Conservation (phyloP, 2,888 invertebrate genomes). For the Cataglyphis altisquamis region DNA sequence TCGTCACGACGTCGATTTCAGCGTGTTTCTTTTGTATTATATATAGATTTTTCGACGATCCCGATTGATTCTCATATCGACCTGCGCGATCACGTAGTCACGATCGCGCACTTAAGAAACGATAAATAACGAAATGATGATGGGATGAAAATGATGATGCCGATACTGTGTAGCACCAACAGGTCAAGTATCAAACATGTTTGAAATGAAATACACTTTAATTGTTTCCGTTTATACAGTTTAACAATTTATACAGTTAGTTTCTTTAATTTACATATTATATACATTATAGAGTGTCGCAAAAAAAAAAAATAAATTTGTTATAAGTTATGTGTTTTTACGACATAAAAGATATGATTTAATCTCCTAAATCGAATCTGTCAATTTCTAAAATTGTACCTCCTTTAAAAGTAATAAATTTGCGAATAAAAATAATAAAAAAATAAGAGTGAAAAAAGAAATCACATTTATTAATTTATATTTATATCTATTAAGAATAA, state of each 20-base stretch:
- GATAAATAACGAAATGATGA: constrained; percentile 51
- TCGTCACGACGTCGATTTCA: constrained; percentile 67
- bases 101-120: constrained; percentile 33
- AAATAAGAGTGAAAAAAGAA: no score
- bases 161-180: neutral
- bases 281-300: neutral
- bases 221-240: neutral
- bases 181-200: neutral
- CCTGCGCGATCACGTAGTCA: constrained; percentile 34
- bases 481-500: no score
- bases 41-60: constrained; percentile 53
- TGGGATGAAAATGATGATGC: neutral
- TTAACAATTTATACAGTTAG: neutral
- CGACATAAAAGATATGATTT: no score
- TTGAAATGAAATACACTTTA: neutral
- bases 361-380: no score
- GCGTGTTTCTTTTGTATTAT: constrained; percentile 44
- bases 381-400: no score
- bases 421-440: no score
- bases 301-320: no score
- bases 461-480: no score
- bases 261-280: neutral
- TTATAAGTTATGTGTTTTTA: no score
- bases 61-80: constrained; percentile 31
- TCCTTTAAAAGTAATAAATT: no score